Evolutionary conservation across 2,888 invertebrate species (phyloP), one percentile per base, ranked within the genome.

Genomic region (Aphodius sticticus): DNA sequence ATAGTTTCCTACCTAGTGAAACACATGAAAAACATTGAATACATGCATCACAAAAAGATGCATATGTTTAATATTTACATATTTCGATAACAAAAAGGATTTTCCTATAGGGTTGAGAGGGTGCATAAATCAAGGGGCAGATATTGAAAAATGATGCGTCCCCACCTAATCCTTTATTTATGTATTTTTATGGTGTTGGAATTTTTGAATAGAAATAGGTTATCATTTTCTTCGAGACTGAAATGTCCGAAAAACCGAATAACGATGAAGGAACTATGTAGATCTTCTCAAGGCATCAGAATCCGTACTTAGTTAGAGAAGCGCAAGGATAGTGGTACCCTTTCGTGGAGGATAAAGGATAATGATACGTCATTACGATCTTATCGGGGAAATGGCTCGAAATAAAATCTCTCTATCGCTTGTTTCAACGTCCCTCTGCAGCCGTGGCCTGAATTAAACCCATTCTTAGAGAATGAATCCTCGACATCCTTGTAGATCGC

Each of bases 361-460:
- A 53, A 53, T 5, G 53, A 53, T 53, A 53, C 53, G 12, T 53
- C 53, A 53, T 53, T 53, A 53, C 9, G 53, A 53, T 53, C 53
- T 53, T 53, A 53, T 53, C 53, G 53, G 53, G 53, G 53, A 53
- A 53, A 53, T 53, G 53, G 53, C 9, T 53, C 53, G 53, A 53
- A 53, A 53, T 53, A 53, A 53, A 53, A 53, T 53, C 53, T 53
- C 53, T 53, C 53, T 53, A 53, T 53, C 53, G 53, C 53, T 53
- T 53, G 53, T 53, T 5, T 5, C 53, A 53, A 12, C 9, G 53
- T 53, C 53, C 53, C 53, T 53, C 53, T 53, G 12, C 53, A 53
- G 6, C 12, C 53, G 53, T 53, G 53, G 53, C 12, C 53, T 53
- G 6, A 53, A 53, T 53, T 53, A 53, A 53, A 12, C 53, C 53